These are phyloP conservation scores for Bursaphelenchus okinawaensis DNA, from an alignment of 2,888 invertebrate genomes.

Conservation along the genomic window DNA sequence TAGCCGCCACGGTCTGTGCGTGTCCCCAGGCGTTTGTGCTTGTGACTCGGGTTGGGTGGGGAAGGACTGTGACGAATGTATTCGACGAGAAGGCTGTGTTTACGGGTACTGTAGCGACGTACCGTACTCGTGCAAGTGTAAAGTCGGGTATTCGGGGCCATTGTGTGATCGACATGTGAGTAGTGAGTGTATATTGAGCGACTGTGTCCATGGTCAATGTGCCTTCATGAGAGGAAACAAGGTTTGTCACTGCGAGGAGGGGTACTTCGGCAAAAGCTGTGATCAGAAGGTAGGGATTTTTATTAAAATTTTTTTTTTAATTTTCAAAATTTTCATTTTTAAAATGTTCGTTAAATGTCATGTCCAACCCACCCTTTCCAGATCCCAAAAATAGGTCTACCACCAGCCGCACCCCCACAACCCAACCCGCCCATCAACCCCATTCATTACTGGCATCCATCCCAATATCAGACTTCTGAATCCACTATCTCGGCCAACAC, in stretches of 20 bases:
- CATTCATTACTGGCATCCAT: background rate
- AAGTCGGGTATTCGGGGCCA: background rate
- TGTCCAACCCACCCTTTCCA: background rate
- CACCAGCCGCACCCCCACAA: background rate
- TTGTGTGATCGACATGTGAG: slow-evolving; percentile 1
- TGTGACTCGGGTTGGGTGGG: slow-evolving; percentile 19
- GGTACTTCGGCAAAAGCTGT: background rate
- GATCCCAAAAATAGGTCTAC: background rate
- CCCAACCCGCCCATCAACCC: no score
- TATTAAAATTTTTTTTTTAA: background rate
- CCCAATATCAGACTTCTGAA: background rate
- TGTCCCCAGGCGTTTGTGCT: slow-evolving; percentile 20
- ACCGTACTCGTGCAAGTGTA: background rate
- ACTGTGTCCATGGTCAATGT: background rate
- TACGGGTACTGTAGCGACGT: slow-evolving; percentile 15
- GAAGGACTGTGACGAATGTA: slow-evolving; percentile 15
- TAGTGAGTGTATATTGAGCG: background rate
- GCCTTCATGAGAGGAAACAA: background rate
- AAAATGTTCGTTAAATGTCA: no score
- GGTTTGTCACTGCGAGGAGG: background rate
- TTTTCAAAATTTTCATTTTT: background rate
- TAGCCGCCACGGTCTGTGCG: slow-evolving; percentile 31
- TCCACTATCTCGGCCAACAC: background rate
- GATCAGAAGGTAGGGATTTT: background rate
- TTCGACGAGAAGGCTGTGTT: slow-evolving; percentile 19